Evolutionary conservation across 2,888 invertebrate genomes (phyloP).

Genomic region (Drosophila kokeensis): DNA sequence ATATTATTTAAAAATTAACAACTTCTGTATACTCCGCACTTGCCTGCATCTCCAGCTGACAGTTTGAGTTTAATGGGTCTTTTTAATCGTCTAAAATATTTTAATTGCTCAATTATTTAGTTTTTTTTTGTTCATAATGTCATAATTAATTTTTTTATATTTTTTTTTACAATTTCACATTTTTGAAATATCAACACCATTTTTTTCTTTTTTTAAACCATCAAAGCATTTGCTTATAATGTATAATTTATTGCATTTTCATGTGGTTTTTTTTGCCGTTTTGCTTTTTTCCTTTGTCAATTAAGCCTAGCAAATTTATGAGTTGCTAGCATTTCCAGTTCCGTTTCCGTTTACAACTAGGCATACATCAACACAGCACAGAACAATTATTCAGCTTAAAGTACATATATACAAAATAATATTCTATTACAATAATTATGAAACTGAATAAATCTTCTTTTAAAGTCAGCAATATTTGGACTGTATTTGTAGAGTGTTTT

Average conservation of each 20-base stretch:
- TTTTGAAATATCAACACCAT: background rate
- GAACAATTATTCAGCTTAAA: background rate
- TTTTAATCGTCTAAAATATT: background rate
- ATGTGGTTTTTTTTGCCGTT: constrained; percentile 22
- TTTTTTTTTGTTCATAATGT: background rate
- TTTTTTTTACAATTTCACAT: background rate
- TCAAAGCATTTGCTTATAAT: constrained; percentile 56
- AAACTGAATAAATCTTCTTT: background rate
- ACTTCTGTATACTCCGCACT: background rate
- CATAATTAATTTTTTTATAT: constrained; percentile 1
- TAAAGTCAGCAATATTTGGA: background rate
- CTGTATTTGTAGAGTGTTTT: constrained; percentile 7
- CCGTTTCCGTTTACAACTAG: constrained; percentile 65
- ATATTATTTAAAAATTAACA: background rate
- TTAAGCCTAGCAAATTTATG: constrained; percentile 56
- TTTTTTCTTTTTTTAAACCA: constrained; percentile 45
- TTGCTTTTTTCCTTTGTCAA: constrained; percentile 12
- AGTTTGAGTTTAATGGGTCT: background rate
- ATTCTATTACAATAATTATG: background rate
- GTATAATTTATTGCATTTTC: constrained; percentile 63
- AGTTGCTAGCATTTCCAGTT: constrained; percentile 57
- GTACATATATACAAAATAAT: background rate
- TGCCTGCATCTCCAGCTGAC: background rate
- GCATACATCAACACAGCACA: constrained; percentile 5
- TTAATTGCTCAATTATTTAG: background rate